phyloP scores from a whole-genome alignment of 2,113 vertebrate species.

The Nothoprocta perdicaria region DNA sequence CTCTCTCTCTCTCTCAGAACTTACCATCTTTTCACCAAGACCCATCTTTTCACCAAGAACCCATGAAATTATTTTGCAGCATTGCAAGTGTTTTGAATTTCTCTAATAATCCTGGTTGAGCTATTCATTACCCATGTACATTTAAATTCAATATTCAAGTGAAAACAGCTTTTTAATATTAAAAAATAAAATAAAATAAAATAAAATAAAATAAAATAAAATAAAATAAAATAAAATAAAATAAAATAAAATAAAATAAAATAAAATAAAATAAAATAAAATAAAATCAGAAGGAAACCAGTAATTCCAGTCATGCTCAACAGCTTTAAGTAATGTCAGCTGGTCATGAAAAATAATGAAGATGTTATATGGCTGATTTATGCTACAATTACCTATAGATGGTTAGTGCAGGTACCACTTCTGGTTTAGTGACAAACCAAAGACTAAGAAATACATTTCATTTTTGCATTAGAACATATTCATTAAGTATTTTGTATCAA shows the following conservation, averaged over 20 bases:
- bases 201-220: too few relatives aligned
- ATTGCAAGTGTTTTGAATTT: background rate
- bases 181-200: background rate
- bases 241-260: too few relatives aligned
- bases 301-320: constrained; percentile 35
- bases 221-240: background rate
- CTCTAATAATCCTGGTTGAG: background rate
- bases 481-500: background rate
- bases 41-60: background rate
- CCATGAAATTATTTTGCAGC: background rate
- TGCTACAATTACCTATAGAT: constrained; percentile 22
- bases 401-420: background rate
- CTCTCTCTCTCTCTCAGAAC: background rate
- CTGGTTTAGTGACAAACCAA: background rate
- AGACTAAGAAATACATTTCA: background rate
- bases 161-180: background rate
- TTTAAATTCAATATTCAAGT: background rate
- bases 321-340: constrained; percentile 15
- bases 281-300: background rate
- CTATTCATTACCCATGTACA: background rate
- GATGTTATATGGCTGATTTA: background rate
- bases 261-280: background rate
- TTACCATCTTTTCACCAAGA: background rate
- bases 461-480: background rate
- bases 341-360: background rate